Evolutionary conservation across 2,797 vertebrate species (phyloP).

Genomic region (Scolopax rusticola): DNA sequence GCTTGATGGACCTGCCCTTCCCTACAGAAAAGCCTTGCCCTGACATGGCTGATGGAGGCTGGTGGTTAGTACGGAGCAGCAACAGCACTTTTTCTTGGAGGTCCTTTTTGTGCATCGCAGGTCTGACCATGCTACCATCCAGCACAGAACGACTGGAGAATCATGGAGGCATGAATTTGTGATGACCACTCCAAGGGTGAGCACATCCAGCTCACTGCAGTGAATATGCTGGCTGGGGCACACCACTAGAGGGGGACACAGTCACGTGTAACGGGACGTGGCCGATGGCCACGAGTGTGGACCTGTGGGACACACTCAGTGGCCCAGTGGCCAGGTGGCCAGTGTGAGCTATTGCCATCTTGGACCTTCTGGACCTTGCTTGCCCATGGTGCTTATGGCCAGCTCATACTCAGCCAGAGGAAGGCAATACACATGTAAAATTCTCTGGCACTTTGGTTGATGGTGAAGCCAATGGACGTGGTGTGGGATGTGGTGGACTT

Average conservation of each 20-base stretch:
- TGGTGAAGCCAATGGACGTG: not conserved
- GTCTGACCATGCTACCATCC: not conserved
- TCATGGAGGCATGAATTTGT: rapidly evolving
- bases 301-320: not conserved
- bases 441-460: not conserved
- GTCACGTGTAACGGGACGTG: not conserved
- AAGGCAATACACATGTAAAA: rapidly evolving
- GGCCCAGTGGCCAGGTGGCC: not conserved
- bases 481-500: not conserved
- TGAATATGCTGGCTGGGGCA: conserved; percentile 6
- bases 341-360: rapidly evolving
- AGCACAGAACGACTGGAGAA: rapidly evolving
- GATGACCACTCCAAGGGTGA: not conserved
- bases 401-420: not conserved
- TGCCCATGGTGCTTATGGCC: not conserved
- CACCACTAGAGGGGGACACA: conserved; percentile 71
- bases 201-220: rapidly evolving
- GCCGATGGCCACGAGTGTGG: conserved; percentile 13
- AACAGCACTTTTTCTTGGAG: not conserved
- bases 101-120: not conserved
- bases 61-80: rapidly evolving
- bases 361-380: rapidly evolving
- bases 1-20: not conserved
- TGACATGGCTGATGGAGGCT: not conserved
- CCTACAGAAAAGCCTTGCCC: not conserved